Conservation (phyloP, 2,113 vertebrate genomes). For the Chunga burmeisteri region DNA sequence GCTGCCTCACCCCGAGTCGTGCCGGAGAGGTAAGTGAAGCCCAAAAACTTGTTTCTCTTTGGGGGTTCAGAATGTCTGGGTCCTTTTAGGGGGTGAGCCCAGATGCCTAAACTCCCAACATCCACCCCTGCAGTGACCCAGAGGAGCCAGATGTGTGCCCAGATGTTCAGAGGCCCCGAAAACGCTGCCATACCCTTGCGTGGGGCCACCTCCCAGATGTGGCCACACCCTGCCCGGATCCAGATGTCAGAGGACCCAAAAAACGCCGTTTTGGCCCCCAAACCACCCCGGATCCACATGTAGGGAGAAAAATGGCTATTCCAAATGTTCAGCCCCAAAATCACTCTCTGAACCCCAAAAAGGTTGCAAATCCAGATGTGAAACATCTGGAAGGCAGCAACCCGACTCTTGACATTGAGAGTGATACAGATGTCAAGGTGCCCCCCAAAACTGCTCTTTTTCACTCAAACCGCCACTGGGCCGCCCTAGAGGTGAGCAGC, state of each 20-base stretch:
- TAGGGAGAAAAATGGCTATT: background rate
- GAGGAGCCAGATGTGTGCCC: background rate
- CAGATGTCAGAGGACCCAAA: background rate
- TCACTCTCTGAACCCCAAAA: rapidly evolving
- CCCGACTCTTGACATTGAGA: too few species aligned
- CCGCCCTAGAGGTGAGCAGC: background rate
- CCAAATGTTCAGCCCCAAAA: background rate
- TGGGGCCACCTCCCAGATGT: background rate
- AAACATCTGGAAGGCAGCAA: background rate
- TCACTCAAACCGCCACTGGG: background rate
- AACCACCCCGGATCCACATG: rapidly evolving
- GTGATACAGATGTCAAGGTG: rapidly evolving
- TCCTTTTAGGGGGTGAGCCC: background rate
- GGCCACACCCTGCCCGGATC: background rate
- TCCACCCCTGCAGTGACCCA: background rate
- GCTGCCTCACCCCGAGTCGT: background rate
- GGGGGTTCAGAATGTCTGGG: background rate
- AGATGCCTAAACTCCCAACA: background rate
- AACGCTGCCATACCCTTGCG: background rate
- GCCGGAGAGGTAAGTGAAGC: background rate
- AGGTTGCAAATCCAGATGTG: background rate
- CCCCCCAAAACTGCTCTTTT: background rate
- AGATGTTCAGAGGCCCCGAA: background rate
- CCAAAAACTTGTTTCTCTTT: background rate
- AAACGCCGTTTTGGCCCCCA: rapidly evolving